Base-by-base conservation (phyloP, 2,113 vertebrate genomes). In the Meriones unguiculatus region DNA sequence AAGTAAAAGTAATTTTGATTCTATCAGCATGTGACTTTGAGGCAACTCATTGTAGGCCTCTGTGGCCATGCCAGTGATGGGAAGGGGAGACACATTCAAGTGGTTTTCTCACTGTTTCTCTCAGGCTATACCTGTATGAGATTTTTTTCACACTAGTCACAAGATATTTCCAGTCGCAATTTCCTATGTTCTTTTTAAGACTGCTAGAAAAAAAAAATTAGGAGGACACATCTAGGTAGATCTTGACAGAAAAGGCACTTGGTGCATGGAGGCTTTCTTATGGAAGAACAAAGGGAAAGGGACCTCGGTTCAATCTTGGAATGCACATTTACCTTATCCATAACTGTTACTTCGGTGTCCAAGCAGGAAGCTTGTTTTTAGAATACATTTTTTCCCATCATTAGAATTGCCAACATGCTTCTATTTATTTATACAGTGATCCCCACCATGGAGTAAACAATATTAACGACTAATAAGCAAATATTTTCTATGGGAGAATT, bases 351-450 rank as follows among this genome's bases (percentile, higher is more conserved):
- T 77, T 93, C 32, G 50, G 52, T 77, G 82, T 59, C 6, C 50
- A 46, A 89, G 52, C 62, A 46, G 81, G 38, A 81, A 92, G 30
- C 30, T 8, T 87, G 20, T 75, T 57, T 90, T 54, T 18, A 59
- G 35, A 67, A 87, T 59, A 7, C 9, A 54, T 54, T 65, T 25
- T 80, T 88, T 90, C 54, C 54, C 62, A 72, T 89, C 75, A 65
- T 91, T 65, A 72, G 38, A 69, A 13, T 75, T 2, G 46, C 46
- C 41, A 12, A 38, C n/a, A 25, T n/a, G 4, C 57, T 73, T 84
- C 50, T 96, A 7, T 95, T 80, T 95, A 86, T 85, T 81, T 94
- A 85, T 67, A 67, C 86, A 81, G 65, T 46, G 17, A 78, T 64
- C 35, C 7, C 2, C 17, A 87, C 73, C 20, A 65, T 46, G 41